Base-by-base conservation (phyloP, 2,113 vertebrate species). In the Anoplopoma fimbria region DNA sequence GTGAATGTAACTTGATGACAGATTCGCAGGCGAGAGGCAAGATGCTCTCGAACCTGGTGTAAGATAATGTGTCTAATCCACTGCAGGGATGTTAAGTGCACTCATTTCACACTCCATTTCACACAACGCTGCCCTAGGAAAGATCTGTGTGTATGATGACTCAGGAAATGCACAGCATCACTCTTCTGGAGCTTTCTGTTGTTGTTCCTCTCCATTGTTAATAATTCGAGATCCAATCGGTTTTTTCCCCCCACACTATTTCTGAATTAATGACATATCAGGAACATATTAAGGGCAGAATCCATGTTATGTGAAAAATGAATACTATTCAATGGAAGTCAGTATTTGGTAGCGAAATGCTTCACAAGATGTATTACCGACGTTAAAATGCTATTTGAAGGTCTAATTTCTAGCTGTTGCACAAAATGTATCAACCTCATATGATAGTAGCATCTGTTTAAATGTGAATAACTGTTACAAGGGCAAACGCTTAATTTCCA, bases 41-140 rank as follows among this genome's bases (percentile, higher is more conserved):
- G 82, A 92, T 87, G 91, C 81, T 89, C 85, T 88, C 61, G 34
- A 93, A 90, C 87, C 89, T 51, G 34, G 87, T 79, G 90, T 84
- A 86, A 88, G 88, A 91, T 91, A 86, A 91, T 86, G 90, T 91
- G 90, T 85, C 90, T 93, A 92, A 94, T 94, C 88, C 91, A 90
- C 90, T 93, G 91, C 88, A 85, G 89, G 88, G 91, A 93, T 87
- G 88, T 92, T 93, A 95, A 95, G 92, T 94, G 93, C 92, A 92
- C 92, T 95, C 89, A 94, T 95, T 95, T 95, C 93, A 94, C 93
- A 94, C 93, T 94, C 89, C 91, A 95, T 95, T 95, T 94, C 92
- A 92, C 92, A 93, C 85, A 79, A 86, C 77, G 69, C 87, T 77
- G 91, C 90, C 88, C 87, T 64, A 86, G 85, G 87, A 94, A 84